Percentiles rank a stretch among this genome's conserved stretches.
Evolutionary conservation across 2,113 vertebrate species (phyloP).

Genomic region (Trochalopteron elliotii): DNA sequence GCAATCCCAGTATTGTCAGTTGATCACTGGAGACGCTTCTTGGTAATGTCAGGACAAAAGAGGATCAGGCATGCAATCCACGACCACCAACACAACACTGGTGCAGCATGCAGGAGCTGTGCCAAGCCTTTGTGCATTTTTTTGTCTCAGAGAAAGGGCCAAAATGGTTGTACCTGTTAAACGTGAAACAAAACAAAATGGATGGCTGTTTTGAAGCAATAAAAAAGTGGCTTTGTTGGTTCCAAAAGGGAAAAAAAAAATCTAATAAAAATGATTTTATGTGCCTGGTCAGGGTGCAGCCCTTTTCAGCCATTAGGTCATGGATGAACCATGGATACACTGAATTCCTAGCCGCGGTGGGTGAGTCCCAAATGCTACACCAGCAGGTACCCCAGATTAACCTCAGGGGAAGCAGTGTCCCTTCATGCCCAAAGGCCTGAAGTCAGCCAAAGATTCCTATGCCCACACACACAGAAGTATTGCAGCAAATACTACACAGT

Average conservation of each 20-base stretch:
- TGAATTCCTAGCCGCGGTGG: background rate
- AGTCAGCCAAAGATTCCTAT: background rate
- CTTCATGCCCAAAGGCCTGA: background rate
- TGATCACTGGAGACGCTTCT: background rate
- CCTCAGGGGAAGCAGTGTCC: background rate
- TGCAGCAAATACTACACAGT: background rate
- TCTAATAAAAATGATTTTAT: background rate
- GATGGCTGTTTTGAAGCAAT: background rate
- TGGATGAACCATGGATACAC: background rate
- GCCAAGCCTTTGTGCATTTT: slow-evolving; percentile 8
- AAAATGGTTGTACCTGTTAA: background rate
- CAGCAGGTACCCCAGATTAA: background rate
- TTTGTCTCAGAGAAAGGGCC: background rate
- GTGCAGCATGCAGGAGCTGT: background rate
- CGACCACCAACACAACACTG: background rate
- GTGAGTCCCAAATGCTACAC: background rate
- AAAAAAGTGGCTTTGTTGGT: background rate
- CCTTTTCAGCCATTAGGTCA: background rate
- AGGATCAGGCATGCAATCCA: background rate
- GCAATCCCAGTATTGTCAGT: background rate
- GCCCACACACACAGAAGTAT: background rate
- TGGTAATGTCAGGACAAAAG: background rate
- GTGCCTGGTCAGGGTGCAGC: background rate
- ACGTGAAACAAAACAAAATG: background rate
- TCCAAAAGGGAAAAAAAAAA: background rate